Conservation (phyloP, 2,888 invertebrate species). For the Eledone cirrhosa region DNA sequence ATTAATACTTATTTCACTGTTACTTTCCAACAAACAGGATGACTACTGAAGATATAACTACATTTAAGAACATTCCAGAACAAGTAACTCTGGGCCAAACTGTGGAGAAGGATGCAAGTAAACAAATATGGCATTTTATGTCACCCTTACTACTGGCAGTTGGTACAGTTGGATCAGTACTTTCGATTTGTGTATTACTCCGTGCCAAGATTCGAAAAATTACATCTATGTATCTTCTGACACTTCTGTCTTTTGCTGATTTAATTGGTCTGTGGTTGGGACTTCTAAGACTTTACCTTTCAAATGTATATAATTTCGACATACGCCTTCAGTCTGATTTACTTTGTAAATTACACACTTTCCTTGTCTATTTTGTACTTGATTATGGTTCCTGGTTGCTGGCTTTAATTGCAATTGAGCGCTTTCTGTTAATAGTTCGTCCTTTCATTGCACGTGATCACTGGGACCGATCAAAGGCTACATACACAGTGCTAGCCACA, state of each 20-base stretch:
- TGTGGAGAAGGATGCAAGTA: background rate
- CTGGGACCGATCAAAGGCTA: background rate
- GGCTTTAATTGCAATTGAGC: background rate
- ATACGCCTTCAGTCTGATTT: constrained; percentile 44
- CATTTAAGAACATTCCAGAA: background rate
- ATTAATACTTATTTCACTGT: background rate
- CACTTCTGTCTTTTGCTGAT: background rate
- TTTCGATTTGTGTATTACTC: constrained; percentile 3
- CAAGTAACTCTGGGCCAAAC: background rate
- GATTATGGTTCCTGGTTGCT: constrained; percentile 43
- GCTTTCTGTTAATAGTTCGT: background rate
- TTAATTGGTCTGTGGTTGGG: background rate
- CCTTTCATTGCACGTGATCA: background rate
- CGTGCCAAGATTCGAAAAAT: constrained; percentile 7
- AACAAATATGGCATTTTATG: background rate
- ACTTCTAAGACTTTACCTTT: background rate
- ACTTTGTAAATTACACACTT: constrained; percentile 57
- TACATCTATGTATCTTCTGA: background rate
- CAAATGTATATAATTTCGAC: constrained; percentile 31
- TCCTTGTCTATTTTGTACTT: constrained; percentile 54
- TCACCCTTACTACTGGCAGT: background rate
- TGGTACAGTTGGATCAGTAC: background rate
- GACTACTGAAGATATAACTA: no score
- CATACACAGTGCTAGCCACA: background rate
- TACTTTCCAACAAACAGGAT: background rate